Base-by-base conservation (phyloP, 2,888 invertebrate species). In the Pollenia griseotomentosa region DNA sequence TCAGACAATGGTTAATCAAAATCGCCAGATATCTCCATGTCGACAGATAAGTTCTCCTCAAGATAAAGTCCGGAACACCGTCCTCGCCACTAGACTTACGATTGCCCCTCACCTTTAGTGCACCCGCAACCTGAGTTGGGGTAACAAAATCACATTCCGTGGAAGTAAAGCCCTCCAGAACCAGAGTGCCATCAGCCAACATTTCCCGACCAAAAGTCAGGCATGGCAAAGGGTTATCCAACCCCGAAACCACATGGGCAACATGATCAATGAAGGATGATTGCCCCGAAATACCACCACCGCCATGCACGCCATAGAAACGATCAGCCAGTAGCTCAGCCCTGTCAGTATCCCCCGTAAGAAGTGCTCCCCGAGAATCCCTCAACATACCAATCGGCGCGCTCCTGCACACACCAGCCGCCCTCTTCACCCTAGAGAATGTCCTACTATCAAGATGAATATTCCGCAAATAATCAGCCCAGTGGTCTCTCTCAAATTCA, bases 1-100 rank as follows among this genome's bases (percentile, higher is more conserved):
- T 78, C 2, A 66, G n/a, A n/a, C 78, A 78, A 33, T 48, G 66
- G 11, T 78, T 78, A 5, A 78, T 46, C 3, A 66, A 6, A 4
- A 68, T 33, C 0, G 66, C 33, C 8, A 78, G 9, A 48, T 46
- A 68, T 14, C 1, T 2, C 65, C 53, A 57, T 6, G 46, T 33
- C 7, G 19, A 11, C 1, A 12, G 0, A 16, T 19, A 44, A 0
- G 77, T 63, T 10, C 14, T 53, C 11, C 12, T 65, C 10, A 66
- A 6, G 10, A 65, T 55, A 16, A 53, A 53, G n/a, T 77, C 77
- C 7, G 77, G 65, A 0, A 77, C 14, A 0, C 53, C 14, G 42
- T 77, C 77, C 4, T 2, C 11, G 1, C 65, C 33, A 19, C 23
- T 10, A 1, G 77, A 57, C 40, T 23, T 65, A 7, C 44, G 42